Conservation (phyloP, 2,888 invertebrate genomes). For the Julus scandinavius region DNA sequence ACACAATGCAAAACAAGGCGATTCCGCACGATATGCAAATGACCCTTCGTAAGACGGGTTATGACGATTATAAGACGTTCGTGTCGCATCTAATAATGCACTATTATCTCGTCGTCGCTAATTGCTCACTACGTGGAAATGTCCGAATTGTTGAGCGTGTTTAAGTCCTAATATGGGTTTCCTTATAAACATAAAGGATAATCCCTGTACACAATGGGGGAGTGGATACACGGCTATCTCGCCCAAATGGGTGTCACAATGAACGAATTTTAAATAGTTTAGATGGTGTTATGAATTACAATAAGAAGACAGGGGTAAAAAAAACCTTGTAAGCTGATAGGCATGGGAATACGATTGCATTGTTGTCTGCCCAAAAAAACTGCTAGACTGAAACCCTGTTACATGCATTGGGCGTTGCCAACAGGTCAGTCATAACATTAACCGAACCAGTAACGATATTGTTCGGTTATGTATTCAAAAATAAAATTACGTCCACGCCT, state of each 20-base stretch:
- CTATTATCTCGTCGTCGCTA: background rate
- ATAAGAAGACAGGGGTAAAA: background rate
- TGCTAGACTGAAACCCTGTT: background rate
- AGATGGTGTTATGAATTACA: background rate
- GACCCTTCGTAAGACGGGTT: background rate
- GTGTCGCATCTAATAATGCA: background rate
- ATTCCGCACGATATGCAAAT: background rate
- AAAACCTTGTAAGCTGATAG: background rate
- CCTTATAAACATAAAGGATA: background rate
- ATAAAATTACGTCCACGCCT: background rate
- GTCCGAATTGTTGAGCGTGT: background rate
- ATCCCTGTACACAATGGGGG: background rate
- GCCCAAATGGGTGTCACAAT: conserved; percentile 1
- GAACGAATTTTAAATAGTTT: background rate
- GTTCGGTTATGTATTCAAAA: conserved; percentile 1
- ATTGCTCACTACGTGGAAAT: background rate
- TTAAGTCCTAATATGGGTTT: background rate
- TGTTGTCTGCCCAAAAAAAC: background rate
- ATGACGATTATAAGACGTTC: background rate
- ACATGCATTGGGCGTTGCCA: background rate
- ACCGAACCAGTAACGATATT: background rate
- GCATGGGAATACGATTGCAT: background rate
- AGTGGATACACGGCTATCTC: background rate
- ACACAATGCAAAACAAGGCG: background rate
- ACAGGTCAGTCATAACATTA: conserved; percentile 1